These are phyloP conservation scores for Laupala kohalensis DNA, from an alignment of 1,140 invertebrate species.

Conservation along the genomic window DNA sequence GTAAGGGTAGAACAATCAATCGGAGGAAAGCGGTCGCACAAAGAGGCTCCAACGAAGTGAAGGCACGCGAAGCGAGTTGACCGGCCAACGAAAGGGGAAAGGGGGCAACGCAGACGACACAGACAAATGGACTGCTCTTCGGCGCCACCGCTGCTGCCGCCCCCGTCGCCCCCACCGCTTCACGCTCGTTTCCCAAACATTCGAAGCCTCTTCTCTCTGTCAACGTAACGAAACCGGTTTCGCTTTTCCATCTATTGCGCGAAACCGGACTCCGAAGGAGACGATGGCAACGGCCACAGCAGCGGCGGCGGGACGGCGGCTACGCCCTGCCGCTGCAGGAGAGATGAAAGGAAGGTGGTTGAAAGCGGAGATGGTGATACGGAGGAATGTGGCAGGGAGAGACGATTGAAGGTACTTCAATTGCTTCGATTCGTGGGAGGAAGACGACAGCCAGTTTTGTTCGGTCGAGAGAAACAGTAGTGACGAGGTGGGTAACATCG, in stretches of 20 bases:
- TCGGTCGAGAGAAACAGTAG: no score
- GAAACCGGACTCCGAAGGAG: constrained; percentile 12
- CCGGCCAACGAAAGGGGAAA: background rate
- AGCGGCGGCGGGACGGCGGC: constrained; percentile 17
- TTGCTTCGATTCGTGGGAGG: no score
- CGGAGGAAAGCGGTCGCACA: no score
- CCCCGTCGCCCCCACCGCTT: constrained; percentile 17
- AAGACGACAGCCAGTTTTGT: no score
- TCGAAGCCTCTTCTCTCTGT: constrained; percentile 18
- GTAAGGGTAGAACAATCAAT: background rate
- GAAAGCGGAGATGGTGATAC: no score
- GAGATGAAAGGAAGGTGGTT: no score
- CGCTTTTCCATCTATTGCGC: background rate
- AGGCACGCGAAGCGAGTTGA: background rate
- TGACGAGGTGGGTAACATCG: no score
- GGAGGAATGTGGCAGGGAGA: no score
- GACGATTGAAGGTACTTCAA: no score
- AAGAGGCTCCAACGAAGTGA: no score
- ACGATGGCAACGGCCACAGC: no score
- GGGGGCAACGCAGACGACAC: background rate
- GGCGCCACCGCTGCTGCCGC: background rate
- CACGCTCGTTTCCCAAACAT: constrained; percentile 28
- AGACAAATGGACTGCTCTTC: background rate
- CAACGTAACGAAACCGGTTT: background rate
- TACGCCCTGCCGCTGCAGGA: no score